phyloP scores from a whole-genome alignment of 2,888 invertebrate species.

The Dicycla oo region DNA sequence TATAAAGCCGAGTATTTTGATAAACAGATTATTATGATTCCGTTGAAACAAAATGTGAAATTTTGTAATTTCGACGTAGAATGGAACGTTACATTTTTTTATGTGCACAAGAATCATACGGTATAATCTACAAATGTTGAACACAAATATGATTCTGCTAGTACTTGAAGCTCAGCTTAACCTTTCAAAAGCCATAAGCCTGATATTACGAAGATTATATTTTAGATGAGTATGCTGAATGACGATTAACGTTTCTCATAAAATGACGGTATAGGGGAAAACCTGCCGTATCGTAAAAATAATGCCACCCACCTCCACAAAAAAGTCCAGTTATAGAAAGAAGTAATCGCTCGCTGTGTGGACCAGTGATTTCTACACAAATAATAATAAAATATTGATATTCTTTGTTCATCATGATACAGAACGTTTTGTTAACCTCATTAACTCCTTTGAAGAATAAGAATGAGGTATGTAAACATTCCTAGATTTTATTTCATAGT shows the following conservation, averaged over 20 bases:
- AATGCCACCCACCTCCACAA: conserved; percentile 19
- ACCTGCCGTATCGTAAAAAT: not conserved
- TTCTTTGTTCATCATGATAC: conserved; percentile 72
- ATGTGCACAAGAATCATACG: too few species aligned
- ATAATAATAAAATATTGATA: conserved; percentile 15
- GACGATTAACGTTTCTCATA: not conserved
- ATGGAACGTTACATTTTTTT: not conserved
- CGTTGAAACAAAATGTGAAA: not conserved
- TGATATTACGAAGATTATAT: not conserved
- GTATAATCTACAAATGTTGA: not conserved
- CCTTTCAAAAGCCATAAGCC: not conserved
- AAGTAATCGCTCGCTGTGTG: conserved; percentile 35
- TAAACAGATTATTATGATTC: not conserved
- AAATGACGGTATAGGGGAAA: conserved; percentile 40
- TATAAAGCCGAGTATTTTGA: not conserved
- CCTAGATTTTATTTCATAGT: not conserved
- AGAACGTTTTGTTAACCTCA: conserved; percentile 72
- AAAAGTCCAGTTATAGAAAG: conserved; percentile 9
- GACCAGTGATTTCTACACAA: conserved; percentile 33
- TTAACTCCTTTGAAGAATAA: conserved; percentile 73
- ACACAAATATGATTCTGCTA: not conserved
- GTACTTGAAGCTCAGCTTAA: too few species aligned
- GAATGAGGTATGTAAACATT: conserved; percentile 74
- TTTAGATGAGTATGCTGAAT: not conserved
- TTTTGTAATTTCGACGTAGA: not conserved